Percentiles rank a stretch among this genome's conserved stretches.
Conservation (phyloP, 2,797 vertebrate species). For the Varecia variegata region DNA sequence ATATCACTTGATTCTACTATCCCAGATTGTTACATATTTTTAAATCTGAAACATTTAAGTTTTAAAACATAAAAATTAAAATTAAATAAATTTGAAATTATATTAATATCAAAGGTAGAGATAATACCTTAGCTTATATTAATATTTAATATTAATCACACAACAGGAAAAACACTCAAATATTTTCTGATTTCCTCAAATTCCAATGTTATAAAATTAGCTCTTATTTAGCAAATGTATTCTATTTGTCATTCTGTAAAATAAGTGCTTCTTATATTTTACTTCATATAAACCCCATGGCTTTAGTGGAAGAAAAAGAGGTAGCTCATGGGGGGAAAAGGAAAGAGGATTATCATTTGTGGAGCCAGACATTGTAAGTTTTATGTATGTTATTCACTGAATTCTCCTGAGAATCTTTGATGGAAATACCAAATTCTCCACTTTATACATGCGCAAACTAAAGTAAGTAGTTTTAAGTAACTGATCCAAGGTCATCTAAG, state of each 20-base stretch:
- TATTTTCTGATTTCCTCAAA: neutral
- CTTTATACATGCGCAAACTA: neutral
- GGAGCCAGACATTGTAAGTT: neutral
- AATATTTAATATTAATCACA: neutral
- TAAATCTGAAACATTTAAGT: neutral
- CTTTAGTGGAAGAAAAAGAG: neutral
- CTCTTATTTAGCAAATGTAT: neutral
- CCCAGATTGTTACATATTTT: neutral
- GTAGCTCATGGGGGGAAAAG: neutral
- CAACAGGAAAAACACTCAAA: neutral
- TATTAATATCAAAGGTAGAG: neutral
- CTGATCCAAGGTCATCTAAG: neutral
- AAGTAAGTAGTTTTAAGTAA: neutral
- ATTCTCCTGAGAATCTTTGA: neutral
- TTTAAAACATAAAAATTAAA: neutral
- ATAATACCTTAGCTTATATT: neutral
- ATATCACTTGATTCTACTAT: neutral
- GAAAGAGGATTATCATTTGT: neutral
- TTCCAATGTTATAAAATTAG: neutral
- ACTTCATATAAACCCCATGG: neutral
- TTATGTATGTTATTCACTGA: neutral
- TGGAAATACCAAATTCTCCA: neutral
- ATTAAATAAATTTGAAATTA: neutral
- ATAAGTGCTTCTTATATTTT: neutral
- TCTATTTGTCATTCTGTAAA: neutral